Evolutionary conservation across 2,113 vertebrate species (phyloP).

Genomic region (Pluvialis apricaria): DNA sequence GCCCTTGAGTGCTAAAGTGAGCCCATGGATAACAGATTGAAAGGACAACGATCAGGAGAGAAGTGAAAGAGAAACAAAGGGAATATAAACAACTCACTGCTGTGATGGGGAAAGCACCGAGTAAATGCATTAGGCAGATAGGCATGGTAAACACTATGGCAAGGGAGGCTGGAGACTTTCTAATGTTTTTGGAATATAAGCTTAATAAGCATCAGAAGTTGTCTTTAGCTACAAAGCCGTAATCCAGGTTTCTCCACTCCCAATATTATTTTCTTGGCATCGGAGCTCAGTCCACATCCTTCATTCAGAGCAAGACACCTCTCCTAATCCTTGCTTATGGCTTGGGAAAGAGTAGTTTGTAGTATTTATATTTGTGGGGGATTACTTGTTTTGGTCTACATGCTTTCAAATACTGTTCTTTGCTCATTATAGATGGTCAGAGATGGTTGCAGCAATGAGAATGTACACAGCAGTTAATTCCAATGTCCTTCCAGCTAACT

Average conservation of each 20-base stretch:
- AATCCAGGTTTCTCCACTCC: neutral
- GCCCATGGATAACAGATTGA: neutral
- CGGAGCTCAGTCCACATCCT: neutral
- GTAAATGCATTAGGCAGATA: neutral
- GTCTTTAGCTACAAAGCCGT: neutral
- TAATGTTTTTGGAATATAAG: neutral
- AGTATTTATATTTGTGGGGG: neutral
- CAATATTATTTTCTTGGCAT: neutral
- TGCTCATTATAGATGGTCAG: neutral
- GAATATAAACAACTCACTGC: neutral
- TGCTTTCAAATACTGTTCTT: neutral
- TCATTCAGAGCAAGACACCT: neutral
- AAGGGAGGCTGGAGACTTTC: neutral
- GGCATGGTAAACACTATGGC: neutral
- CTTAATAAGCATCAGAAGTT: neutral
- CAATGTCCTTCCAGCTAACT: neutral
- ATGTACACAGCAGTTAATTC: neutral
- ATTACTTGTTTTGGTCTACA: neutral
- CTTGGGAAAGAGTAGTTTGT: neutral
- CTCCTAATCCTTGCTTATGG: neutral
- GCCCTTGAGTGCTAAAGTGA: neutral
- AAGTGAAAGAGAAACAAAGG: neutral
- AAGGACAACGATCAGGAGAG: constrained; percentile 12
- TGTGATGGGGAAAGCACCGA: neutral
- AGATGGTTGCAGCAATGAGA: neutral